Evolutionary conservation across 2,888 invertebrate species (phyloP), one percentile per base, ranked within the genome.

Genomic region (Oxyteleia sp.): DNA sequence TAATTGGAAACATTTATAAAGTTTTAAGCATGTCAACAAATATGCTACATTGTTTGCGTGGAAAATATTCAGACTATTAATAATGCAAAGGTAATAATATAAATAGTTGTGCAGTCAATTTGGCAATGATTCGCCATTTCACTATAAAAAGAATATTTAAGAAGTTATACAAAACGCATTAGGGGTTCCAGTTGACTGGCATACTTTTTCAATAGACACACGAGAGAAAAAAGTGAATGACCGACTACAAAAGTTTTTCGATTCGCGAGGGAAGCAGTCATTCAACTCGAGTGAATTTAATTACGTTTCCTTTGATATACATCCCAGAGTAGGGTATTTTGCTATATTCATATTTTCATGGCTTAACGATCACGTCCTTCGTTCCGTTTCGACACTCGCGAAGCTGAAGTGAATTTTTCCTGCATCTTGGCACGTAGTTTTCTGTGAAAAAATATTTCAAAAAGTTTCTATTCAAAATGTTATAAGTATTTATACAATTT

Each of bases 341-440:
- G 64, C 53, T 55, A 64, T 72, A 61, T 84, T 86, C 85, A 87
- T 88, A 88, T 90, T 90, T 90, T 89, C 90, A 91, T 89, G 90
- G 89, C 81, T 88, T 89, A 88, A 74, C 88, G 88, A 85, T 81
- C 87, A 84, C 87, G 89, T 89, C 88, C 88, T 87, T 86, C 86
- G 87, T 87, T 87, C 84, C 87, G 85, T 89, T 87, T 85, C 88
- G 71, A 71, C 74, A 79, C 75, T 74, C 64, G 59, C 35, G n/a
- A n/a, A n/a, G n/a, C n/a, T n/a, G n/a, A n/a, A n/a, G n/a, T n/a
- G n/a, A n/a, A n/a, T n/a, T n/a, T n/a, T n/a, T n/a, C n/a, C n/a
- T n/a, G n/a, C n/a, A n/a, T n/a, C n/a, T n/a, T n/a, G n/a, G n/a
- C n/a, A n/a, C n/a, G n/a, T n/a, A n/a, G n/a, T n/a, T n/a, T n/a